A percentile compares a stretch with the other conserved stretches of the same genome.
phyloP scores from a whole-genome alignment of 1,140 invertebrate genomes.

The Aradophagus sp. region DNA sequence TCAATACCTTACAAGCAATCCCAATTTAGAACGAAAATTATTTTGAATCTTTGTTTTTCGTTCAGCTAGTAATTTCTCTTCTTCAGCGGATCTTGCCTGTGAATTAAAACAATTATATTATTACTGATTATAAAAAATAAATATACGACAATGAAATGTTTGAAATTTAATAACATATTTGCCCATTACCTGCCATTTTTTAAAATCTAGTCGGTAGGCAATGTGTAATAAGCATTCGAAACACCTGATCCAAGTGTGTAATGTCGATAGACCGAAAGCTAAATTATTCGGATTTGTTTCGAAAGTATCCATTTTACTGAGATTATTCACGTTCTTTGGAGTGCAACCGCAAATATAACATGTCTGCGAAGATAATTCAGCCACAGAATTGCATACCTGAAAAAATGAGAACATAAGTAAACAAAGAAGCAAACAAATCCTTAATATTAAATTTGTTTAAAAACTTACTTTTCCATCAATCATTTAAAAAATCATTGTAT shows the following conservation, averaged over 20 bases:
- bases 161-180: too few species aligned
- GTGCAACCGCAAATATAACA: constrained; percentile 9
- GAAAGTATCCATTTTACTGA: neutral
- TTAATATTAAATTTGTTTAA: too few species aligned
- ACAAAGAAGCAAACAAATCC: too few species aligned
- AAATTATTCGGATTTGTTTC: constrained; percentile 4
- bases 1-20: too few species aligned
- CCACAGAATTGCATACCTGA: constrained; percentile 1
- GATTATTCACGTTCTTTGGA: constrained; percentile 10
- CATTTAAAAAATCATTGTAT: neutral
- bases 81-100: neutral
- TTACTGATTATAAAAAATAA: neutral
- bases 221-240: constrained; percentile 21
- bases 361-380: neutral
- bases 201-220: constrained; percentile 8
- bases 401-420: neutral
- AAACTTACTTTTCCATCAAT: neutral
- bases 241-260: constrained; percentile 19
- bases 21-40: neutral
- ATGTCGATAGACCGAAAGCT: constrained; percentile 10
- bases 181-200: neutral
- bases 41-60: neutral
- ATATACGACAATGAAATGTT: too few species aligned
- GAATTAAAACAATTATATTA: neutral
- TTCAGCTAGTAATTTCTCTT: neutral